Percentiles rank a stretch among this genome's conserved stretches.
These are phyloP conservation scores for Leptinotarsa tumamoca DNA, from an alignment of 2,888 invertebrate species.

Conservation along the genomic window DNA sequence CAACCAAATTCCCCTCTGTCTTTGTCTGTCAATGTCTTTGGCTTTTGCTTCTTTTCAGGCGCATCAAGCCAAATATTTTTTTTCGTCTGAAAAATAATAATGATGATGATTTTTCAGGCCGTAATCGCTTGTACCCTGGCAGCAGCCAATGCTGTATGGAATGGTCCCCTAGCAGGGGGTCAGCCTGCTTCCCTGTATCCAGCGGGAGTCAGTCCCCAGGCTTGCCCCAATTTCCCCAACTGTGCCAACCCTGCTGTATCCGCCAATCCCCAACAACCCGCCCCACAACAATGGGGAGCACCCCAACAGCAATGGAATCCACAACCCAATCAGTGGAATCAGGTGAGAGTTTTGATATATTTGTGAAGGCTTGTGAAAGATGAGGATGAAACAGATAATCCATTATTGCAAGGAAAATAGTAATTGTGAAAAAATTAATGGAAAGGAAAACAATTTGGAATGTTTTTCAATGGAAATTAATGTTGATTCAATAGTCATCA, in stretches of 20 bases:
- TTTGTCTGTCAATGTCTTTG: no score
- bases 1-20: no score
- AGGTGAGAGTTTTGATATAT: conserved; percentile 14
- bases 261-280: conserved; percentile 59
- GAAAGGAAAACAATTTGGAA: no score
- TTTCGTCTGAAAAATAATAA: background rate
- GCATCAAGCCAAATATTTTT: background rate
- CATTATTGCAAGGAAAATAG: background rate
- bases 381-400: background rate
- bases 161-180: conserved; percentile 65
- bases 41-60: no score
- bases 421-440: background rate
- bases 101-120: conserved; percentile 53
- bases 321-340: conserved; percentile 42
- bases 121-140: conserved; percentile 62
- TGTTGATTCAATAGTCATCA: no score
- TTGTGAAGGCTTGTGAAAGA: background rate
- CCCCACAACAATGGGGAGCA: conserved; percentile 48
- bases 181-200: conserved; percentile 63
- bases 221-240: conserved; percentile 65
- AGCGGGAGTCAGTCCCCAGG: conserved; percentile 65
- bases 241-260: conserved; percentile 64
- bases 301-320: conserved; percentile 47
- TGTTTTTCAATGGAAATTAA: no score
- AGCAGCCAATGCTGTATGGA: conserved; percentile 60